phyloP scores from a whole-genome alignment of 2,113 vertebrate genomes.

The Leptocoma aspasia region DNA sequence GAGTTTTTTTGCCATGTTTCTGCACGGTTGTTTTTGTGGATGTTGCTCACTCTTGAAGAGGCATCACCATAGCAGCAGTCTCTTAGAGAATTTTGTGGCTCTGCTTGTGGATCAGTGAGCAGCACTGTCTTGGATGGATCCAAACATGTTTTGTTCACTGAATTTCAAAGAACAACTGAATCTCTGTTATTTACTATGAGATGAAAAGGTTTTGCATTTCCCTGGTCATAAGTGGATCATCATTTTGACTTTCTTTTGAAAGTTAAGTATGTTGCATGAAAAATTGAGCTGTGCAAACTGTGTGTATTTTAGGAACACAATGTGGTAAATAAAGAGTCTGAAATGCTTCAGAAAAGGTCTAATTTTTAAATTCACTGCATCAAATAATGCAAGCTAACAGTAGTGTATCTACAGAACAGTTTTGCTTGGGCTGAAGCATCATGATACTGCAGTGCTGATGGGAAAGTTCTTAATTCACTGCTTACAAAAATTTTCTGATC shows the following conservation, averaged over 20 bases:
- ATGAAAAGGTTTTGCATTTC: neutral
- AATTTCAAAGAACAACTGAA: neutral
- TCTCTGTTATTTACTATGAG: neutral
- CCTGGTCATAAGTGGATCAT: rapidly evolving
- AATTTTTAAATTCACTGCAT: neutral
- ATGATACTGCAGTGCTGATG: neutral
- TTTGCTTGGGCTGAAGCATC: neutral
- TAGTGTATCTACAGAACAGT: neutral
- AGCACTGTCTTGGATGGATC: neutral
- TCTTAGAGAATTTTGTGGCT: neutral
- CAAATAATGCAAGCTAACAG: neutral
- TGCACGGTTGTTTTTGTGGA: neutral
- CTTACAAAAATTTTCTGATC: neutral
- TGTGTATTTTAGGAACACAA: neutral
- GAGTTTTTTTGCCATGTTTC: neutral
- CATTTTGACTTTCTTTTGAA: neutral
- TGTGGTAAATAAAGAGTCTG: neutral
- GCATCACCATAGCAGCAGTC: neutral
- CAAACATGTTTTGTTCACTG: neutral
- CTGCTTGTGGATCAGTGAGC: neutral
- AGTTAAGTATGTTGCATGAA: neutral
- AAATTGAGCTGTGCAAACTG: neutral
- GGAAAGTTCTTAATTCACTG: neutral
- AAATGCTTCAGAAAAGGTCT: neutral
- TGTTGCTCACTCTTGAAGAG: neutral